Conservation (phyloP, 2,888 invertebrate species). For the Zelleria hepariella region DNA sequence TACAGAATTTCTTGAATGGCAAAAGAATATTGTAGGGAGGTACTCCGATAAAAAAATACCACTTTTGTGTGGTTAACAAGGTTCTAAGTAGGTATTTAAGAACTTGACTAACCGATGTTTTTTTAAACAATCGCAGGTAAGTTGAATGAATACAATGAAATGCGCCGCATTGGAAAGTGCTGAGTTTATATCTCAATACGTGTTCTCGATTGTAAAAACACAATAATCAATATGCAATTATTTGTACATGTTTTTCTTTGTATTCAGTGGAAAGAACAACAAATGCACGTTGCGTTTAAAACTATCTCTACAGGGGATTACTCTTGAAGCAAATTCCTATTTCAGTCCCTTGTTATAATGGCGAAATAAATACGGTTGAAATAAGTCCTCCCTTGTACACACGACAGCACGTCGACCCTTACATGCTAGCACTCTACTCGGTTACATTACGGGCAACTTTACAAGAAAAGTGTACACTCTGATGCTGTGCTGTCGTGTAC, state of each 20-base stretch:
- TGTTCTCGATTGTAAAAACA: constrained; percentile 15
- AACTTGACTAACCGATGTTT: neutral
- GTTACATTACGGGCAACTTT: too few relatives aligned
- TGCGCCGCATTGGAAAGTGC: constrained; percentile 19
- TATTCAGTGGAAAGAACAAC: neutral
- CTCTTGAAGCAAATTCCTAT: neutral
- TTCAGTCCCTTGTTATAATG: neutral
- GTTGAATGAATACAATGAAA: neutral
- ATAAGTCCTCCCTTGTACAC: too few relatives aligned
- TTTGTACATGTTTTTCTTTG: neutral
- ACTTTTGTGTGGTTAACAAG: too few relatives aligned
- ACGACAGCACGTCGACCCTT: too few relatives aligned
- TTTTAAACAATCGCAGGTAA: neutral
- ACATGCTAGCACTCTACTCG: too few relatives aligned
- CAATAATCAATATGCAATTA: constrained; percentile 27
- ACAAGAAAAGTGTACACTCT: too few relatives aligned
- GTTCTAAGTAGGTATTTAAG: too few relatives aligned
- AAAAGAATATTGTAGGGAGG: too few relatives aligned
- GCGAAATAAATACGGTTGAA: too few relatives aligned
- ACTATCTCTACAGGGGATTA: neutral
- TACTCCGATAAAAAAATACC: too few relatives aligned
- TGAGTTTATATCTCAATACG: constrained; percentile 5
- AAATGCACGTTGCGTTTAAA: neutral
- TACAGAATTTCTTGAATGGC: too few relatives aligned
- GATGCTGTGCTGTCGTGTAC: too few relatives aligned